These are phyloP conservation scores for Leptopilina clavipes DNA, from an alignment of 1,140 invertebrate genomes.

Conservation along the genomic window DNA sequence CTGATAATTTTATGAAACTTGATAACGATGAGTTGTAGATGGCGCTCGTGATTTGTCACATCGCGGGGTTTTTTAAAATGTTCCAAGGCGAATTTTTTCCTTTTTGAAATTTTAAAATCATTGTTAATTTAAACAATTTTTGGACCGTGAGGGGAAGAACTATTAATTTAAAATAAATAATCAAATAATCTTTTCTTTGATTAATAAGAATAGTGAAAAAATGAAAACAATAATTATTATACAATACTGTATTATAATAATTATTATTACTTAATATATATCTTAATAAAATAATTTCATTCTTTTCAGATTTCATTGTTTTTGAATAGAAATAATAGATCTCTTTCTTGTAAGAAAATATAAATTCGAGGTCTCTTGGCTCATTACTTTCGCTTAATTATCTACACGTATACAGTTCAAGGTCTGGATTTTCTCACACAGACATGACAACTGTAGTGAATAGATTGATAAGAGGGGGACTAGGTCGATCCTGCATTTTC, in stretches of 20 bases:
- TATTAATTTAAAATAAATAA: no score
- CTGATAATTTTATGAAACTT: not conserved
- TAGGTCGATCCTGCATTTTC: slow-evolving; percentile 40
- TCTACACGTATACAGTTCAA: slow-evolving; percentile 26
- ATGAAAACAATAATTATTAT: no score
- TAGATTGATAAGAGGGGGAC: slow-evolving; percentile 30
- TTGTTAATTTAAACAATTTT: no score
- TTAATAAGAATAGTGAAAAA: no score
- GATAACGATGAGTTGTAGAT: not conserved
- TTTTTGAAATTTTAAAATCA: not conserved
- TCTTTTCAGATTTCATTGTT: no score
- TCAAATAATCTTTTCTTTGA: no score
- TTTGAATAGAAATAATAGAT: not conserved
- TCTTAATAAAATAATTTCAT: not conserved
- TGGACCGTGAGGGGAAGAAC: no score
- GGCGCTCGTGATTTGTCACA: not conserved
- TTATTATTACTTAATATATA: no score
- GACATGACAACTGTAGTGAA: slow-evolving; percentile 17
- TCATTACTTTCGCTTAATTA: slow-evolving; percentile 25
- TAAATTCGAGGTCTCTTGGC: not conserved
- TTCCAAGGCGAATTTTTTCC: not conserved
- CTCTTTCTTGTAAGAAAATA: not conserved
- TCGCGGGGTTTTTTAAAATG: not conserved
- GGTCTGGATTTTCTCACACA: slow-evolving; percentile 16
- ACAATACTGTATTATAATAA: no score